Evolutionary conservation across 2,113 vertebrate genomes (phyloP).

Genomic region (Pteropus alecto): DNA sequence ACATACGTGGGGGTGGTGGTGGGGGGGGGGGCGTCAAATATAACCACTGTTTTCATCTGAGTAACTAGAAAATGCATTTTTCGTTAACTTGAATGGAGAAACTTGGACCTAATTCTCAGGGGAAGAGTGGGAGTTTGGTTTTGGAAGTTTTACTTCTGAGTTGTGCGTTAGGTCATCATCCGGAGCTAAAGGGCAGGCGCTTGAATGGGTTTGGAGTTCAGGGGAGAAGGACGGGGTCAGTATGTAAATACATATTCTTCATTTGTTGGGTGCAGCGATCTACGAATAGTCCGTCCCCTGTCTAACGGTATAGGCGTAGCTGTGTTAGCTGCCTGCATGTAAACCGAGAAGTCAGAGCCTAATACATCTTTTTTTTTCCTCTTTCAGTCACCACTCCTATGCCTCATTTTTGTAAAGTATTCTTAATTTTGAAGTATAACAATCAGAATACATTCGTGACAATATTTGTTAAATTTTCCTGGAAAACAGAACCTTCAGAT

Average conservation of each 20-base stretch:
- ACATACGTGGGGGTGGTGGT: too few relatives aligned
- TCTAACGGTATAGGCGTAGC: background rate
- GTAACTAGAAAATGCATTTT: background rate
- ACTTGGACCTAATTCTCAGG: background rate
- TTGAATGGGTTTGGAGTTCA: background rate
- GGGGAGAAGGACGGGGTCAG: background rate
- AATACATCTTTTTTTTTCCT: background rate
- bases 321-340: background rate
- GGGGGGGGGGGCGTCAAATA: background rate
- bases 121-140: background rate
- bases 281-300: background rate
- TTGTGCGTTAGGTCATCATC: background rate
- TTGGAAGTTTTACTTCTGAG: background rate
- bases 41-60: background rate
- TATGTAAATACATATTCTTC: background rate
- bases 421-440: background rate
- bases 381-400: background rate
- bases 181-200: background rate
- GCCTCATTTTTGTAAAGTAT: background rate
- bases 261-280: background rate
- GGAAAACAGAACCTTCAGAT: background rate
- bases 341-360: background rate
- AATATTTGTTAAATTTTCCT: background rate
- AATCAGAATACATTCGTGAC: background rate
- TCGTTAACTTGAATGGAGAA: background rate